Percentiles rank a stretch among this genome's conserved stretches.
These are phyloP conservation scores for Pan troglodytes DNA, from an alignment of 2,113 vertebrate genomes.

Conservation along the genomic window NHGRI_mPanTro3-v2.1_pri NC_072411.2:126564501-126565000, in stretches of 20 bases:
- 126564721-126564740: not conserved
- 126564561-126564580: not conserved
- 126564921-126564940: slow-evolving; percentile 14
- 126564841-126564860: not conserved
- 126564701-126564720: not conserved
- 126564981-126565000: not conserved
- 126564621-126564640: not conserved
- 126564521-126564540: not conserved
- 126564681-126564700: not conserved
- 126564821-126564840: not conserved
- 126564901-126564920: not conserved
- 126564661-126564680: not conserved
- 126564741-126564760: not conserved
- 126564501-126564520: not conserved
- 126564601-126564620: not conserved
- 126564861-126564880: not conserved
- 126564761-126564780: slow-evolving; percentile 9
- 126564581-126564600: not conserved
- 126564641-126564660: not conserved
- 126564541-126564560: not conserved
- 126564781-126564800: slow-evolving; percentile 1
- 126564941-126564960: not conserved
- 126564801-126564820: not conserved
- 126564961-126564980: not conserved
- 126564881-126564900: not conserved